Percentiles rank a stretch among this genome's conserved stretches.
These are phyloP conservation scores for Nyctalus aviator DNA, from an alignment of 2,797 vertebrate genomes.

Conservation along the genomic window DNA sequence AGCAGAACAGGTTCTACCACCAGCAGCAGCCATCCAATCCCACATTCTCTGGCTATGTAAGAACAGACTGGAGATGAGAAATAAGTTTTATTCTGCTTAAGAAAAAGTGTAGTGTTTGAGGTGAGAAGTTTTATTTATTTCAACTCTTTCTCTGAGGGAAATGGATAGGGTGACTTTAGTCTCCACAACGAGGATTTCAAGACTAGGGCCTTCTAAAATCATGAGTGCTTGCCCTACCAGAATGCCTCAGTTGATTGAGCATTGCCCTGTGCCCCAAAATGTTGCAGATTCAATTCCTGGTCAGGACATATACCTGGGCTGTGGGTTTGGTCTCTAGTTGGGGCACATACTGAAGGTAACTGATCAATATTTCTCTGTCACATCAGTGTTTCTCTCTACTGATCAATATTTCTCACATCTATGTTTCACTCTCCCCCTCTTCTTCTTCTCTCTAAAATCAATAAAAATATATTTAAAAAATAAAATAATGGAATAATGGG, in stretches of 20 bases:
- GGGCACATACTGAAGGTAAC: no score
- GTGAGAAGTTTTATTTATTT: background rate
- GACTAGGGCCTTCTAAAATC: background rate
- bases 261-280: no score
- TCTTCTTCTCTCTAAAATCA: no score
- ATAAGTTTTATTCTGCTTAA: background rate
- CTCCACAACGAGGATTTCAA: background rate
- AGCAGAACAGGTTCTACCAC: background rate
- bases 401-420: no score
- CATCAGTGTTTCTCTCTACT: no score
- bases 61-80: background rate
- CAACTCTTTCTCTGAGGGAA: background rate
- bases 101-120: background rate
- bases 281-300: no score
- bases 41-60: background rate
- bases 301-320: no score
- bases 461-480: background rate
- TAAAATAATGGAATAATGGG: background rate
- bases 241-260: no score
- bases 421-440: no score
- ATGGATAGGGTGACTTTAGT: accelerated
- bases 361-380: no score
- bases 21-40: background rate
- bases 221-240: background rate
- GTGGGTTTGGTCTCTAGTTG: no score